phyloP scores from a whole-genome alignment of 1,140 invertebrate genomes.

The Oryzaephilus surinamensis region DNA sequence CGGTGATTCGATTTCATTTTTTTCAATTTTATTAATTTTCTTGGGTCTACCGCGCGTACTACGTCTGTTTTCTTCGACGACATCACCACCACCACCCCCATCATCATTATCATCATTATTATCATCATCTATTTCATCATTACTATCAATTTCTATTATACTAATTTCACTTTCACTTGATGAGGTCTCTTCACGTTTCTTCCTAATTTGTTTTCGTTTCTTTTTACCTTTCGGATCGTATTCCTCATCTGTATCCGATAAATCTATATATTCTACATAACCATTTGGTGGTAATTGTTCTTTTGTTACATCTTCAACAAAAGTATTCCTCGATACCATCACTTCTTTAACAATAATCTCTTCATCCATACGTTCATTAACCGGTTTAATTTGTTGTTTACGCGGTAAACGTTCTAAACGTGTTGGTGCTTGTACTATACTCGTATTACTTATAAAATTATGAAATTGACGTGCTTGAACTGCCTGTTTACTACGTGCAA shows the following conservation, averaged over 20 bases:
- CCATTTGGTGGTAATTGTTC: neutral
- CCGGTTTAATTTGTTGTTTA: slow-evolving; percentile 31
- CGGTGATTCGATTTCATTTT: neutral
- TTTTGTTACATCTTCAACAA: slow-evolving; percentile 19
- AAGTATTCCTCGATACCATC: slow-evolving; percentile 28
- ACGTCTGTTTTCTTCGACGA: neutral
- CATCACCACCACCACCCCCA: neutral
- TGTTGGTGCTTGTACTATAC: slow-evolving; percentile 28
- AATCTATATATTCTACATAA: neutral
- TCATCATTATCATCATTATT: neutral
- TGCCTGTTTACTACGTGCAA: slow-evolving; percentile 26
- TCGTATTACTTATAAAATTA: slow-evolving; percentile 30
- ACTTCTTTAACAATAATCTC: slow-evolving; percentile 32
- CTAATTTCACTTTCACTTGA: neutral
- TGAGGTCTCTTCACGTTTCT: neutral
- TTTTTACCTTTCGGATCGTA: neutral
- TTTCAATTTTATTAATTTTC: neutral
- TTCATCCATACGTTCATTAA: slow-evolving; percentile 25
- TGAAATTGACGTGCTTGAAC: slow-evolving; percentile 24
- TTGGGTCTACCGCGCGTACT: neutral
- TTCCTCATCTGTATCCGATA: neutral
- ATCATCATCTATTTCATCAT: neutral
- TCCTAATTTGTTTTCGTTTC: neutral
- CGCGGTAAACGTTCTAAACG: slow-evolving; percentile 25
- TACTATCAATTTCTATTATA: neutral